Conservation (phyloP, 2,113 vertebrate species). For the Elachura formosa region DNA sequence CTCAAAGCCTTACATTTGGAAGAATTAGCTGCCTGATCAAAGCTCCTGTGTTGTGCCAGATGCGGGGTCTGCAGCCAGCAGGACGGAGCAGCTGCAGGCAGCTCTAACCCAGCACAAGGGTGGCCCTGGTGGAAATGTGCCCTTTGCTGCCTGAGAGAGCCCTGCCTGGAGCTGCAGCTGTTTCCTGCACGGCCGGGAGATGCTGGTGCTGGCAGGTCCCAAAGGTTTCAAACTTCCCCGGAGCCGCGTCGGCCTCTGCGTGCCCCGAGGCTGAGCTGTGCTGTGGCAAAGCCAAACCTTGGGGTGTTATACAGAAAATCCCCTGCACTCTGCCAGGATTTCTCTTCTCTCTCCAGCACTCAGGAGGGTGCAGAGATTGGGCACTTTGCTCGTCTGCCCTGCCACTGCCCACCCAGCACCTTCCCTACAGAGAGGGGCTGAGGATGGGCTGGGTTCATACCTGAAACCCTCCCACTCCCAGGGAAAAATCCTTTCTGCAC, state of each 20-base stretch:
- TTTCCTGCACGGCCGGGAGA: neutral
- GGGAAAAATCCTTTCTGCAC: neutral
- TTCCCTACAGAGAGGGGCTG: neutral
- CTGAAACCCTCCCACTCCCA: neutral
- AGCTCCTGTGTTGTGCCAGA: rapidly evolving
- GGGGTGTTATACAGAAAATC: rapidly evolving
- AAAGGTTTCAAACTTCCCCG: rapidly evolving
- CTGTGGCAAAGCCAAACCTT: neutral
- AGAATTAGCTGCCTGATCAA: neutral
- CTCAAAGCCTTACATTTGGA: rapidly evolving
- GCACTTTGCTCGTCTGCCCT: rapidly evolving
- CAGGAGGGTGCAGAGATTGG: rapidly evolving
- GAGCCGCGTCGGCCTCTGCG: rapidly evolving
- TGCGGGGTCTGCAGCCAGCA: rapidly evolving
- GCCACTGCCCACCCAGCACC: rapidly evolving
- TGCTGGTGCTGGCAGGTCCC: neutral
- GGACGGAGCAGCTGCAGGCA: neutral
- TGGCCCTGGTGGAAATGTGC: neutral
- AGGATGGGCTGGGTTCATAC: rapidly evolving
- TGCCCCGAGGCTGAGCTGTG: neutral
- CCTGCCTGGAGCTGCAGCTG: neutral
- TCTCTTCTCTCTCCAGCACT: neutral
- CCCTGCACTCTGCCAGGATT: neutral
- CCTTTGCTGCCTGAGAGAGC: neutral
- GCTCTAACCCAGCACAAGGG: neutral